phyloP scores from a whole-genome alignment of 2,113 vertebrate genomes.

The Scartelaos histophorus region DNA sequence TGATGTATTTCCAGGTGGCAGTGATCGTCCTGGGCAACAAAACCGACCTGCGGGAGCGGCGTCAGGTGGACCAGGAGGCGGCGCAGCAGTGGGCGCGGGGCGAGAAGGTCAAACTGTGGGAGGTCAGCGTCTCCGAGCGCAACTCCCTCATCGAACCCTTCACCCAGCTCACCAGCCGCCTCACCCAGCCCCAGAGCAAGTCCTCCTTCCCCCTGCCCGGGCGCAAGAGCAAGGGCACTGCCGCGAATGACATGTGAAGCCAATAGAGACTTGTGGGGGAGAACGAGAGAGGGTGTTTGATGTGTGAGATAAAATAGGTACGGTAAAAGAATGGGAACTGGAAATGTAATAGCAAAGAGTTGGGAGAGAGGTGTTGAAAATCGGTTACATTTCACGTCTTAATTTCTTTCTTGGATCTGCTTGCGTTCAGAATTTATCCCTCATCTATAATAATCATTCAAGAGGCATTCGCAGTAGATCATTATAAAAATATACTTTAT shows the following conservation, averaged over 20 bases:
- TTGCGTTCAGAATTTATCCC: not conserved
- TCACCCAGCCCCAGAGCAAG: slow-evolving; percentile 93
- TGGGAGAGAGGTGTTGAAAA: not conserved
- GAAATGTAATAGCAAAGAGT: not conserved
- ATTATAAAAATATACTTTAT: too few relatives aligned
- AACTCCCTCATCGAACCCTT: slow-evolving; percentile 90
- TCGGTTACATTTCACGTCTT: not conserved
- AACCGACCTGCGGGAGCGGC: slow-evolving; percentile 83
- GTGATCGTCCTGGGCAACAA: slow-evolving; percentile 93
- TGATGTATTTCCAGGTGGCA: slow-evolving; percentile 74
- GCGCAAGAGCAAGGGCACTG: slow-evolving; percentile 88
- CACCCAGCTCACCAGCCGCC: slow-evolving; percentile 88
- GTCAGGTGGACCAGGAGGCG: slow-evolving; percentile 87
- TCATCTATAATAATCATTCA: not conserved
- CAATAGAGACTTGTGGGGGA: not conserved
- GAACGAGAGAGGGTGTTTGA: not conserved
- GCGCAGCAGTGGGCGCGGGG: slow-evolving; percentile 90
- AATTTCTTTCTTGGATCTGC: not conserved
- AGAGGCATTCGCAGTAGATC: not conserved
- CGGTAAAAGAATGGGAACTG: not conserved
- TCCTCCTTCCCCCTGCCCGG: slow-evolving; percentile 90
- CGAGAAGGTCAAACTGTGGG: slow-evolving; percentile 93
- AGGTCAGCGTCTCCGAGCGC: slow-evolving; percentile 88
- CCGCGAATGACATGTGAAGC: slow-evolving; percentile 82
- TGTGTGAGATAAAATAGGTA: not conserved